A percentile compares a stretch with the other conserved stretches of the same genome.
Evolutionary conservation across 2,888 invertebrate species (phyloP).

Genomic region (Melinaea marsaeus): DNA sequence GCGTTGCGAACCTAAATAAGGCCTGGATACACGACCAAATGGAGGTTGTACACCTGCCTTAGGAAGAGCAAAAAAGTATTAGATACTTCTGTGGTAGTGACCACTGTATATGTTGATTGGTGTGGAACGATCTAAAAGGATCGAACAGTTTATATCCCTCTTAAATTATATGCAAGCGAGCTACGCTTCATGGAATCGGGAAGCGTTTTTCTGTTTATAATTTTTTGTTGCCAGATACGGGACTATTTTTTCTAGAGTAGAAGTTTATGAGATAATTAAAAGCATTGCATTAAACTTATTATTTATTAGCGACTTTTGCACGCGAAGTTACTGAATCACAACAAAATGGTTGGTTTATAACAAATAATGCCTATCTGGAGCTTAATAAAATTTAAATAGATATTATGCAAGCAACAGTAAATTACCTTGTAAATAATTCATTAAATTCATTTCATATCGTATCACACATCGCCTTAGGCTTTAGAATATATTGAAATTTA

Average conservation of each 20-base stretch:
- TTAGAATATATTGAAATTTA: too few relatives aligned
- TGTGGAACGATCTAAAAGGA: constrained; percentile 2
- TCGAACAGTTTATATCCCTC: background rate
- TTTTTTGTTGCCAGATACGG: background rate
- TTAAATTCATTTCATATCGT: too few relatives aligned
- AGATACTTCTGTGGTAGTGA: background rate
- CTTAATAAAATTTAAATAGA: too few relatives aligned
- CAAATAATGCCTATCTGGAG: too few relatives aligned
- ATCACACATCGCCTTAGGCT: too few relatives aligned
- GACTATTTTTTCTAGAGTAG: background rate
- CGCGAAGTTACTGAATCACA: too few relatives aligned
- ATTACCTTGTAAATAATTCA: too few relatives aligned
- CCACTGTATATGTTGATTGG: background rate
- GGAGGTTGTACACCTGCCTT: constrained; percentile 6
- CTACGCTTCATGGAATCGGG: background rate
- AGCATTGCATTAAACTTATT: too few relatives aligned
- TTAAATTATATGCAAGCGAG: background rate
- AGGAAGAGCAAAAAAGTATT: background rate
- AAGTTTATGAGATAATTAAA: background rate
- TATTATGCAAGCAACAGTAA: too few relatives aligned
- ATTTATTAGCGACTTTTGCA: too few relatives aligned
- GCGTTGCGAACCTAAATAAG: constrained; percentile 21
- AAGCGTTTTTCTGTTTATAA: background rate
- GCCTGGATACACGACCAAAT: constrained; percentile 13
- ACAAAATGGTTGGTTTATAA: too few relatives aligned